These are phyloP conservation scores for Acleris laterana DNA, from an alignment of 2,888 invertebrate species.

Conservation along the genomic window DNA sequence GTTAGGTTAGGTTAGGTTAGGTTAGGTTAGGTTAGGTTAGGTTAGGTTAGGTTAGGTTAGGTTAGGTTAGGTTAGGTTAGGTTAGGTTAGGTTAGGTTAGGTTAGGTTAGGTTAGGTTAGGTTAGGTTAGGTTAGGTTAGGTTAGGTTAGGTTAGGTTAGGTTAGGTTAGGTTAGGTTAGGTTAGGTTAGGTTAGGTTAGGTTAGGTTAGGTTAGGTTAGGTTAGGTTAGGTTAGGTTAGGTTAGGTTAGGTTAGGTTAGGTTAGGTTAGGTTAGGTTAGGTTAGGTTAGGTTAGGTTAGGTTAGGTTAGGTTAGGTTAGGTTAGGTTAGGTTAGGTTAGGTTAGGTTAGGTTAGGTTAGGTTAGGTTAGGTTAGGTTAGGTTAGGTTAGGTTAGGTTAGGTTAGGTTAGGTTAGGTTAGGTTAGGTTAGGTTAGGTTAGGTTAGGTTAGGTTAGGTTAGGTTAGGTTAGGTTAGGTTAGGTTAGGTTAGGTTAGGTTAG, in stretches of 20 bases:
- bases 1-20: constrained; percentile 8
- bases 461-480: constrained; percentile 20
- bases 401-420: constrained; percentile 20
- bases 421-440: constrained; percentile 20
- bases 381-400: constrained; percentile 18
- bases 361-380: constrained; percentile 20
- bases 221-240: constrained; percentile 8
- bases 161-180: constrained; percentile 8
- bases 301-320: constrained; percentile 20
- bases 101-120: constrained; percentile 8
- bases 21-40: constrained; percentile 8
- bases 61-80: constrained; percentile 8
- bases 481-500: constrained; percentile 20
- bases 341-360: constrained; percentile 20
- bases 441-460: constrained; percentile 20
- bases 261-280: constrained; percentile 17
- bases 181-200: constrained; percentile 8
- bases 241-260: constrained; percentile 8
- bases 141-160: constrained; percentile 8
- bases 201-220: constrained; percentile 8
- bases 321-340: constrained; percentile 20
- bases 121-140: constrained; percentile 8
- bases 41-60: constrained; percentile 8
- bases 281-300: constrained; percentile 12
- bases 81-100: constrained; percentile 8